Percentiles rank a stretch among this genome's conserved stretches.
Conservation (phyloP, 2,888 invertebrate genomes). For the Drosophila limbata region DNA sequence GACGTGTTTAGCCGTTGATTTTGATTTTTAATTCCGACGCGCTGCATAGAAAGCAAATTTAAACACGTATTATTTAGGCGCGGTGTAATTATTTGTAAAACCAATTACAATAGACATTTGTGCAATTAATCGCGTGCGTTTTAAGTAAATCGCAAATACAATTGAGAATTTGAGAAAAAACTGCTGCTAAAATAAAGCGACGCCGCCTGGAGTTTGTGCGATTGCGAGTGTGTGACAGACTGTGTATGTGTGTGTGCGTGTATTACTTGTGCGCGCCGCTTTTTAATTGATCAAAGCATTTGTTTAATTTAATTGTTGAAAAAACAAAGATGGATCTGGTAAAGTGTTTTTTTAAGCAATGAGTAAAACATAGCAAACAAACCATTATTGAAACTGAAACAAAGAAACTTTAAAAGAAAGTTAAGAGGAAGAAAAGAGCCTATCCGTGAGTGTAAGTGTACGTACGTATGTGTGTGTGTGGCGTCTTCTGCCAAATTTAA, state of each 20-base stretch:
- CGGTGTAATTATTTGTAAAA: conserved; percentile 36
- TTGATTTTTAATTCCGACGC: conserved; percentile 73
- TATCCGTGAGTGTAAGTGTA: conserved; percentile 50
- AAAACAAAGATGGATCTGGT: conserved; percentile 47
- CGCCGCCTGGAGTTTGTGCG: conserved; percentile 44
- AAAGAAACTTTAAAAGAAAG: conserved; percentile 24
- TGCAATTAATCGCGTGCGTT: conserved; percentile 38
- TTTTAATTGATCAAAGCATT: conserved; percentile 62
- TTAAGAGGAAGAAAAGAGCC: conserved; percentile 6
- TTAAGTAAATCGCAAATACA: conserved; percentile 13
- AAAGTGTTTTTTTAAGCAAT: conserved; percentile 33
- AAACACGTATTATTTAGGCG: conserved; percentile 43
- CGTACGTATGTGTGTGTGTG: conserved; percentile 30
- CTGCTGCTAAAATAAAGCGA: conserved; percentile 30
- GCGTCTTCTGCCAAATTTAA: conserved; percentile 37
- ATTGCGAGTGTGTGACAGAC: conserved; percentile 24
- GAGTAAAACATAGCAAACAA: conserved; percentile 50
- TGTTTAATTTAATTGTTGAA: conserved; percentile 47
- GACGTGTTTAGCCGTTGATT: conserved; percentile 76
- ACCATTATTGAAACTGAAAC: conserved; percentile 25
- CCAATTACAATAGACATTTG: conserved; percentile 27
- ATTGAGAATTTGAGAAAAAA: conserved; percentile 31
- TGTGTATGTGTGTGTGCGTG: conserved; percentile 41
- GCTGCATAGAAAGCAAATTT: conserved; percentile 30
- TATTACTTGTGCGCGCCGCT: conserved; percentile 63